Evolutionary conservation across 2,888 invertebrate species (phyloP).

Genomic region (Drosophila recens): DNA sequence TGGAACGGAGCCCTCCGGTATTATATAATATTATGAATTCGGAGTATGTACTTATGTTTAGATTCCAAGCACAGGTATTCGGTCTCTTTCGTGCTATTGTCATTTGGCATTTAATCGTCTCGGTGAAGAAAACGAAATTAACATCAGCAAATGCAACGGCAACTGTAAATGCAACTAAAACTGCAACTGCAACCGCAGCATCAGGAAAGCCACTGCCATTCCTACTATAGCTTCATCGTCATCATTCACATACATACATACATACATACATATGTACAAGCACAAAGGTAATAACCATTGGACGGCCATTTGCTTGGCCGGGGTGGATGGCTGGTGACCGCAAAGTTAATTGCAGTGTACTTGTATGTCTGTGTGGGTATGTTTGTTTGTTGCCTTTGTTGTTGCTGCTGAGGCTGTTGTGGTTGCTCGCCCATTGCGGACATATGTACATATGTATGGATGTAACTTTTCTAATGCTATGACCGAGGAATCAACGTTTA

Average conservation of each 20-base stretch:
- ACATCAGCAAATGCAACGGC: conserved; percentile 29
- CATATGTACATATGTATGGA: conserved; percentile 38
- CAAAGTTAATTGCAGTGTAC: conserved; percentile 75
- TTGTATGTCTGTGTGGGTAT: conserved; percentile 17
- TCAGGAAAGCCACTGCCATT: conserved; percentile 40
- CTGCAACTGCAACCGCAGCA: conserved; percentile 36
- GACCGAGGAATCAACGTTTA: conserved; percentile 71
- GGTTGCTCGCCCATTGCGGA: conserved; percentile 62
- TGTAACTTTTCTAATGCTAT: conserved; percentile 73
- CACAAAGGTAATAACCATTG: conserved; percentile 55
- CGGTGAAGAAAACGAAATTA: conserved; percentile 18
- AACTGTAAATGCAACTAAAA: conserved; percentile 35
- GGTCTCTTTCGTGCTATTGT: conserved; percentile 24
- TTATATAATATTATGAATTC: no score
- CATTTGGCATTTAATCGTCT: conserved; percentile 63
- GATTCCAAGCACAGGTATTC: neutral
- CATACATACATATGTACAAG: neutral
- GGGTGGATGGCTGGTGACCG: conserved; percentile 48
- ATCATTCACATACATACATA: conserved; percentile 1
- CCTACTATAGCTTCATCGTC: conserved; percentile 26
- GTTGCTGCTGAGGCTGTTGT: conserved; percentile 45
- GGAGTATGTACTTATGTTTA: neutral
- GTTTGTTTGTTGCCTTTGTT: conserved; percentile 25
- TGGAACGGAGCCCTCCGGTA: no score
- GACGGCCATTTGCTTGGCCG: conserved; percentile 18